phyloP scores from a whole-genome alignment of 2,888 invertebrate species.

The Drosophila kuntzei region DNA sequence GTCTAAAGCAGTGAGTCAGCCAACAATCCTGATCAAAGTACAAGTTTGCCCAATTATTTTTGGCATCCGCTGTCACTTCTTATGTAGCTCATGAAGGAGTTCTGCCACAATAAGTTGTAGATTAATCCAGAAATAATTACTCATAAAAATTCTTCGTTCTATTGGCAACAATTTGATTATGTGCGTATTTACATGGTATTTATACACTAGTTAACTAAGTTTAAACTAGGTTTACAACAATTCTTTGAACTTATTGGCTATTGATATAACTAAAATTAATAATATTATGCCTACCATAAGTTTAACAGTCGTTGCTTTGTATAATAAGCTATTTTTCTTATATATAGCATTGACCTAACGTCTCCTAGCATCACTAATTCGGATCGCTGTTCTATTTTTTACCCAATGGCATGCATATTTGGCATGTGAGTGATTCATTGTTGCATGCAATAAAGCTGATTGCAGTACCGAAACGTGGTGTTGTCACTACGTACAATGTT shows the following conservation, averaged over 20 bases:
- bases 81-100: background rate
- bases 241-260: slow-evolving; percentile 53
- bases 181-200: slow-evolving; percentile 50
- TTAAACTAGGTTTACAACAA: slow-evolving; percentile 28
- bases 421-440: slow-evolving; percentile 23
- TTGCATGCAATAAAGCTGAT: slow-evolving; percentile 57
- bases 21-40: slow-evolving; percentile 43
- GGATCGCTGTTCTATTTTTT: slow-evolving; percentile 29
- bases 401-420: background rate
- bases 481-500: slow-evolving; percentile 93
- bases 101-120: background rate
- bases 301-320: slow-evolving; percentile 73
- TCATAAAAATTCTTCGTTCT: slow-evolving; percentile 22
- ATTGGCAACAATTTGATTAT: slow-evolving; percentile 64
- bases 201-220: slow-evolving; percentile 27
- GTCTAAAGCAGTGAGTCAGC: slow-evolving; percentile 57
- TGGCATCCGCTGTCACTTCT: slow-evolving; percentile 14
- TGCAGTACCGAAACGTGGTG: slow-evolving; percentile 90
- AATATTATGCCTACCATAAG: slow-evolving; percentile 31
- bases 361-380: slow-evolving; percentile 58
- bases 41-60: slow-evolving; percentile 67
- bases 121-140: background rate
- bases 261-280: slow-evolving; percentile 28
- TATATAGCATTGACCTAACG: slow-evolving; percentile 61
- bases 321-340: slow-evolving; percentile 51